Evolutionary conservation across 2,888 invertebrate genomes (phyloP), one percentile per base, ranked within the genome.

Genomic region (Barypeithes pellucidus): DNA sequence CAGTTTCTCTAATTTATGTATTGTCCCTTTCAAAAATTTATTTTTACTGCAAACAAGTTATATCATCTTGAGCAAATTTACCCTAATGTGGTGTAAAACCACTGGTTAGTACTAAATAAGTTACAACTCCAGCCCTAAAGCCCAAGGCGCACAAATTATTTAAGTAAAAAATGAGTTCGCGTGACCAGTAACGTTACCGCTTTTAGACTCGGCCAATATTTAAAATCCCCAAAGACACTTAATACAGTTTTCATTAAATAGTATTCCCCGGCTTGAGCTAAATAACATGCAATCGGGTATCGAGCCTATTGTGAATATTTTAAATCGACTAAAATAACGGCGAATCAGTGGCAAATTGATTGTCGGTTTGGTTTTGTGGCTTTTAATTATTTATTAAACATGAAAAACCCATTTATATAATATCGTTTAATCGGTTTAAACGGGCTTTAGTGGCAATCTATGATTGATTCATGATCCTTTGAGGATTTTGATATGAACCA

Each of bases 231-330:
- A 57, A 16, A 57, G 54, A 57, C 54, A 57, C 16, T 57, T 57
- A 18, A 57, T 57, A 57, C 54, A 57, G 54, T 57, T 33, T 57
- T 18, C 54, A 57, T 57, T 57, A 57, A 57, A n/a, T 54, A 54
- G 9, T 54, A 2, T 33, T 54, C n/a, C 16, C 5, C 54, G 33
- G 4, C 33, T 29, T 54, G 33, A 54, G 29, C 9, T 16, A 33
- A 54, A 33, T 54, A 16, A 54, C 54, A 29, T 54, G 33, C 54
- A 54, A 33, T 54, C 33, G n/a, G 54, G 20, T 54, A 54, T 16
- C 54, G 33, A 54, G 16, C 33, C 14, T 8, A 54, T 33, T 29
- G 14, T 54, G 54, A 54, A 54, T 54, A 16, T 33, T 33, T 54
- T 54, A 33, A 7, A 33, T 12, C 14, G 12, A 54, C 29, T 54